Evolutionary conservation across 2,888 invertebrate species (phyloP).

Genomic region (Aphodius sticticus): DNA sequence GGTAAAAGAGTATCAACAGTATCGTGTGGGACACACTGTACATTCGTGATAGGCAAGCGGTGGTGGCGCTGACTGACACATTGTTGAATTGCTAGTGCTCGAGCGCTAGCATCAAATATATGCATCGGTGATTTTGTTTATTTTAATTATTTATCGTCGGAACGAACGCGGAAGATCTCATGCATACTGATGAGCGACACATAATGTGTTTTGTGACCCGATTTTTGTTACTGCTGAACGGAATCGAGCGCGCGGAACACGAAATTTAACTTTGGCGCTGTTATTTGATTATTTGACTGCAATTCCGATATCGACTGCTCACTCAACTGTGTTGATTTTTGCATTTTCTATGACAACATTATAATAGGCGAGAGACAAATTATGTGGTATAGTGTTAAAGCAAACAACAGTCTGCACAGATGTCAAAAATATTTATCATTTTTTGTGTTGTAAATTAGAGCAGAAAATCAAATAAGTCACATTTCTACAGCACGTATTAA

Average conservation of each 20-base stretch:
- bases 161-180: neutral
- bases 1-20: too few species aligned
- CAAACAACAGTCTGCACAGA: too few species aligned
- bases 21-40: too few species aligned
- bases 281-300: neutral
- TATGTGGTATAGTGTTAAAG: too few species aligned
- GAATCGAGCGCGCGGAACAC: neutral
- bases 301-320: neutral
- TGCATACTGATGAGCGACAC: conserved; percentile 12
- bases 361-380: too few species aligned
- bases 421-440: too few species aligned
- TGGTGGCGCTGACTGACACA: too few species aligned
- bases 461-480: too few species aligned
- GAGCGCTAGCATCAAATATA: conserved; percentile 8
- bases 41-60: too few species aligned
- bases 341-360: neutral
- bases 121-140: conserved; percentile 25
- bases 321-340: neutral
- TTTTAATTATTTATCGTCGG: conserved; percentile 18
- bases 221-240: neutral
- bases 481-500: too few species aligned
- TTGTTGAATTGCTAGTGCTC: neutral
- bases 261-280: neutral
- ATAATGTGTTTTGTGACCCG: neutral
- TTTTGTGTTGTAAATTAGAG: too few species aligned